Percentiles rank a stretch among this genome's conserved stretches.
Conservation (phyloP, 2,113 vertebrate species). For the Struthidea cinerea region DNA sequence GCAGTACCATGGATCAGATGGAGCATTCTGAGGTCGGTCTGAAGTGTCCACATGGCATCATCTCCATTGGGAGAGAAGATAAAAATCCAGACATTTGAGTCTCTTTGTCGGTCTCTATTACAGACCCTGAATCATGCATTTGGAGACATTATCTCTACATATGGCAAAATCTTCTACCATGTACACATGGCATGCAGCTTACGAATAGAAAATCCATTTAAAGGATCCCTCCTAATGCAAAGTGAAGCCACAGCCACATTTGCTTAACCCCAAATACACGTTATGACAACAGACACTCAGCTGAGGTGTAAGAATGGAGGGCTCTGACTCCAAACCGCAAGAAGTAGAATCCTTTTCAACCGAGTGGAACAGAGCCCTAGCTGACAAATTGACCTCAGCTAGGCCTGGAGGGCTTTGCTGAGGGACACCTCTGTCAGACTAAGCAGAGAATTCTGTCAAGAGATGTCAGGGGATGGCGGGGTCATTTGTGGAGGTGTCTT, state of each 20-base stretch:
- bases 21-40: not conserved
- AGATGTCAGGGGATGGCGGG: not conserved
- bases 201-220: not conserved
- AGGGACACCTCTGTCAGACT: not conserved
- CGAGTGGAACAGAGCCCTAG: not conserved
- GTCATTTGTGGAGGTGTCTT: not conserved
- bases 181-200: not conserved
- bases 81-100: not conserved
- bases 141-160: not conserved
- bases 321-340: not conserved
- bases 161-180: not conserved
- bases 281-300: not conserved
- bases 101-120: not conserved
- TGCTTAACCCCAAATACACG: not conserved
- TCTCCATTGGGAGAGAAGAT: not conserved
- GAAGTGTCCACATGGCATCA: fast-evolving
- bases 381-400: not conserved
- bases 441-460: not conserved
- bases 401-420: not conserved
- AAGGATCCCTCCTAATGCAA: not conserved
- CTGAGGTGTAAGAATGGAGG: not conserved
- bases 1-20: not conserved
- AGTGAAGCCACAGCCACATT: not conserved
- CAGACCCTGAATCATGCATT: not conserved
- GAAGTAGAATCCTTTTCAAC: not conserved